phyloP scores from a whole-genome alignment of 2,797 vertebrate species.

The Hyperoplus immaculatus region DNA sequence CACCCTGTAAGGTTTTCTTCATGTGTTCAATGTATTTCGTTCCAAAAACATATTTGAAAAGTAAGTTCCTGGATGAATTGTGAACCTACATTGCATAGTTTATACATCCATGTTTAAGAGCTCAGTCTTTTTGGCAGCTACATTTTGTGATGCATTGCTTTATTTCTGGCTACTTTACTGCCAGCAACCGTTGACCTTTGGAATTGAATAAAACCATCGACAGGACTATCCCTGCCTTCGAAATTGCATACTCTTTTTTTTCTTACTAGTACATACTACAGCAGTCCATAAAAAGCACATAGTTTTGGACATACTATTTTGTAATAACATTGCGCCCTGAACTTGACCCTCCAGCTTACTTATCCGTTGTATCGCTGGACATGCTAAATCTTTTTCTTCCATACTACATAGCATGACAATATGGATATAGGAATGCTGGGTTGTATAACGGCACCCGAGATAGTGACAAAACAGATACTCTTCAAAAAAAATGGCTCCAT shows the following conservation, averaged over 20 bases:
- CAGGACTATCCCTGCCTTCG: too few species aligned
- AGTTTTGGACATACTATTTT: too few species aligned
- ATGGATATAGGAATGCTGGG: too few species aligned
- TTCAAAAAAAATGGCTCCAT: too few species aligned
- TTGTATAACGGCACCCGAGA: neutral
- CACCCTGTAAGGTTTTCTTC: neutral
- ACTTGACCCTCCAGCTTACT: too few species aligned
- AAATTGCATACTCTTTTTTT: too few species aligned
- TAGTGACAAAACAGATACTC: neutral
- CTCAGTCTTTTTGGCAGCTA: neutral
- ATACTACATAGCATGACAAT: too few species aligned
- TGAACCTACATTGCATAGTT: neutral
- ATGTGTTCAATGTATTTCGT: neutral
- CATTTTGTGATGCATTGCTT: neutral
- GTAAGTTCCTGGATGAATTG: neutral
- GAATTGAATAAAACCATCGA: neutral
- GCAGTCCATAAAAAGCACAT: too few species aligned
- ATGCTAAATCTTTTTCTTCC: too few species aligned
- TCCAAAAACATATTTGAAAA: neutral
- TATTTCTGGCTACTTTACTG: neutral
- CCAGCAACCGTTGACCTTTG: neutral
- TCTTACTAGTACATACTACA: too few species aligned
- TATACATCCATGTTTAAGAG: neutral
- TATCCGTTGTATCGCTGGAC: too few species aligned
- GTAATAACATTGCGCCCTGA: too few species aligned